Evolutionary conservation across 2,888 invertebrate genomes (phyloP).

Genomic region (Aromia moschata): DNA sequence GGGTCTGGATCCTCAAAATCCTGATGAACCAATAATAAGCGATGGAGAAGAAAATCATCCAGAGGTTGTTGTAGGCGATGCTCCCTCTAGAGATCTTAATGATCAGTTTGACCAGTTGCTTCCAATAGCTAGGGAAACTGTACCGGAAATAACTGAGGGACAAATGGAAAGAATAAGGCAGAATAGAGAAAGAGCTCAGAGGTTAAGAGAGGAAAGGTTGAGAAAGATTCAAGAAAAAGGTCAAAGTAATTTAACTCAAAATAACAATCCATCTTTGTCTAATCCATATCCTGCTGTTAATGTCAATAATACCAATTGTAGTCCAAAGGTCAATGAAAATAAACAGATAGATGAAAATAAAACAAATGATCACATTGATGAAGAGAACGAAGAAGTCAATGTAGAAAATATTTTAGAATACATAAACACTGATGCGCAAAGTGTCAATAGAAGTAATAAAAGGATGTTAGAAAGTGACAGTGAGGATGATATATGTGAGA

Average conservation of each 20-base stretch:
- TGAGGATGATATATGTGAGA: conserved; percentile 1
- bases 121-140: conserved; percentile 12
- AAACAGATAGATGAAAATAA: conserved; percentile 13
- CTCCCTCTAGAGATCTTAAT: conserved; percentile 27
- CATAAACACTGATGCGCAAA: not conserved
- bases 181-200: conserved; percentile 59
- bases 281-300: not conserved
- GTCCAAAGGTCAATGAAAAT: conserved; percentile 19
- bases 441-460: not conserved
- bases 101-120: conserved; percentile 41
- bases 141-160: conserved; percentile 66
- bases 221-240: conserved; percentile 34
- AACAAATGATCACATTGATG: too few relatives aligned
- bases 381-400: not conserved
- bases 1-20: conserved; percentile 65
- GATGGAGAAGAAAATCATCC: conserved; percentile 58
- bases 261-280: conserved; percentile 19
- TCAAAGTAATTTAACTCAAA: conserved; percentile 15
- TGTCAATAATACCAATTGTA: conserved; percentile 14
- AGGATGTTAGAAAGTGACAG: conserved; percentile 5
- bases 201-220: conserved; percentile 56
- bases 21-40: conserved; percentile 61
- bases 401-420: not conserved
- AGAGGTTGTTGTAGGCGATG: conserved; percentile 67
- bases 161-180: conserved; percentile 74